Evolutionary conservation across 2,113 vertebrate species (phyloP), one percentile per base, ranked within the genome.

Genomic region (Vicugna pacos): DNA sequence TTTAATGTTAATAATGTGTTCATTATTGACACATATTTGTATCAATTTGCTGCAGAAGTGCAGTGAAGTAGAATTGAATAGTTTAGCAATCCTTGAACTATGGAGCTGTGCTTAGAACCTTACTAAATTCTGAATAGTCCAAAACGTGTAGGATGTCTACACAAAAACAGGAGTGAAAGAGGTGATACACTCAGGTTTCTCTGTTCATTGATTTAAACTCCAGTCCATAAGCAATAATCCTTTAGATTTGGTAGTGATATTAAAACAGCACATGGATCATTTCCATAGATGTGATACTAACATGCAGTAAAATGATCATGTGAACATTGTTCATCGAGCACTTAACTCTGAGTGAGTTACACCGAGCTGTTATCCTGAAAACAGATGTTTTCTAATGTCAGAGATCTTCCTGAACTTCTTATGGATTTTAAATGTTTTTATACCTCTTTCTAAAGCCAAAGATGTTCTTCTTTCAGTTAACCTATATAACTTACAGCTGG

Each of bases 391-490:
- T 72, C 56, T 92, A 84, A 79, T 8, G 1, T 65, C n/a, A 87
- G 28, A 38, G 48, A 91, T 91, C 82, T 73, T 87, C 50, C 48
- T 52, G 13, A 67, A 5, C 73, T 76, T 48, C 35, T 89, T 79
- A 77, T 65, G 5, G 2, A 73, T 15, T 85, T 95, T 52, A 80
- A 48, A 93, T 60, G 42, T 58, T 67, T 93, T 75, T 65, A 89
- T 62, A 69, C 4, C 88, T 94, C 17, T 69, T 22, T 93, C 38
- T 64, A 60, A 80, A 86, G 6, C 5, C 20, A 80, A 86, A 35
- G 3, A 12, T 56, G 35, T 12, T 93, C 65, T 92, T 69, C 15
- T 95, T 97, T 85, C 70, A 20, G 70, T 91, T 96, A 88, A 4
- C 6, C 24, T 64, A 26, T 42, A 28, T n/a, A 76, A 91, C 79